Evolutionary conservation across 2,888 invertebrate genomes (phyloP).

Genomic region (Ischnus inquisitorius): DNA sequence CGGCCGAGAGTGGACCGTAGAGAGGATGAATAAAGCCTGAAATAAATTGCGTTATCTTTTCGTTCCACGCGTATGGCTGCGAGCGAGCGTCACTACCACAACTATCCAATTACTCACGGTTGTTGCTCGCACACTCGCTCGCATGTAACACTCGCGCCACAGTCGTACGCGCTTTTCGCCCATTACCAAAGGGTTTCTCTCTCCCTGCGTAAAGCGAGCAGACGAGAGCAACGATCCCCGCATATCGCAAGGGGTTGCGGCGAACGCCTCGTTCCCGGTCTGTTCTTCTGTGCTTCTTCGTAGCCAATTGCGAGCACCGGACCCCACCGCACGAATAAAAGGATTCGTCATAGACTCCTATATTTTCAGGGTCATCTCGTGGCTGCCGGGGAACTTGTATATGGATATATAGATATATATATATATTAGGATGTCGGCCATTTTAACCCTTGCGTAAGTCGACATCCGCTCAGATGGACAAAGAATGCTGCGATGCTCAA

Average conservation of each 20-base stretch:
- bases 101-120: slow-evolving; percentile 72
- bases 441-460: slow-evolving; percentile 56
- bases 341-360: slow-evolving; percentile 65
- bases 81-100: slow-evolving; percentile 73
- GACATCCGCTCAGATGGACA: slow-evolving; percentile 37
- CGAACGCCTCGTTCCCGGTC: slow-evolving; percentile 55
- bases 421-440: slow-evolving; percentile 35
- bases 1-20: slow-evolving; percentile 70
- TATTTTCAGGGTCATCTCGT: slow-evolving; percentile 58
- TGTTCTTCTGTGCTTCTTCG: slow-evolving; percentile 45
- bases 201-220: slow-evolving; percentile 9
- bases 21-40: slow-evolving; percentile 81
- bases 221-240: slow-evolving; percentile 21
- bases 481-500: slow-evolving; percentile 48
- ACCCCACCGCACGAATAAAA: slow-evolving; percentile 52
- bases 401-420: neutral
- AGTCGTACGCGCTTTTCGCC: slow-evolving; percentile 49
- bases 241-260: slow-evolving; percentile 36
- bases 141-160: slow-evolving; percentile 39
- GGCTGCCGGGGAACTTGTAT: slow-evolving; percentile 15
- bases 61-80: slow-evolving; percentile 83
- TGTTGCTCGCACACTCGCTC: slow-evolving; percentile 61
- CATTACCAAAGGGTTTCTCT: slow-evolving; percentile 61
- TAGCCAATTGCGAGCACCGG: slow-evolving; percentile 58
- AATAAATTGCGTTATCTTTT: slow-evolving; percentile 84